Evolutionary conservation across 2,113 vertebrate genomes (phyloP).

Genomic region (Mugil cephalus): DNA sequence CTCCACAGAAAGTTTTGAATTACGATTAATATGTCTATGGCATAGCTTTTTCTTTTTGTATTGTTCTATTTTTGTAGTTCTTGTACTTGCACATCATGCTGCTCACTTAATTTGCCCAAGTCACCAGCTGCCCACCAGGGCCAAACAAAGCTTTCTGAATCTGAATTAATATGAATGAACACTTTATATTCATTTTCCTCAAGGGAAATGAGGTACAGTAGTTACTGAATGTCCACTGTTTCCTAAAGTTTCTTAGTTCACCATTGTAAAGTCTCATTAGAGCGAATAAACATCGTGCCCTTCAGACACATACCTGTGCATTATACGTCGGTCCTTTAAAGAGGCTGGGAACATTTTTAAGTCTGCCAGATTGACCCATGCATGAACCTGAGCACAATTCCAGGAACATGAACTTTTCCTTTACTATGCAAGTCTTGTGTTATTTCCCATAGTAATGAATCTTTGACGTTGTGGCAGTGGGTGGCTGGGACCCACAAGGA

Average conservation of each 20-base stretch:
- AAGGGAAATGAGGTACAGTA: background rate
- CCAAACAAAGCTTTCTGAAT: too few species aligned
- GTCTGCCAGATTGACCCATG: constrained; percentile 23
- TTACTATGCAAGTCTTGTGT: background rate
- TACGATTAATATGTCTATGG: too few species aligned
- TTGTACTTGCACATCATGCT: too few species aligned
- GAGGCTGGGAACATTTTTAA: constrained; percentile 7
- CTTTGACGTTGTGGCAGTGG: background rate
- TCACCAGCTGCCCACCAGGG: too few species aligned
- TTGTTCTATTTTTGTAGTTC: too few species aligned
- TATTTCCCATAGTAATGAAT: background rate
- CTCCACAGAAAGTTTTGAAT: too few species aligned
- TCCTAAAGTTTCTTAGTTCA: background rate
- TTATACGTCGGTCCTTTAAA: background rate
- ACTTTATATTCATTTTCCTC: background rate
- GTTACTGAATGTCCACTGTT: background rate
- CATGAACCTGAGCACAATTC: constrained; percentile 9
- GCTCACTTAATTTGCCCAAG: too few species aligned
- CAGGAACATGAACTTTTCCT: constrained; percentile 35
- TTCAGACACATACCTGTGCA: background rate
- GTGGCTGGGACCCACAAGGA: background rate
- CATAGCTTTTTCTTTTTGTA: too few species aligned
- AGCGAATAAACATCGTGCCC: background rate
- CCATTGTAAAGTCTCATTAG: background rate
- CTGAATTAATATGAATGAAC: too few species aligned